Base-by-base conservation (phyloP, 2,797 vertebrate species). In the Parauchenoglanis punctatus region DNA sequence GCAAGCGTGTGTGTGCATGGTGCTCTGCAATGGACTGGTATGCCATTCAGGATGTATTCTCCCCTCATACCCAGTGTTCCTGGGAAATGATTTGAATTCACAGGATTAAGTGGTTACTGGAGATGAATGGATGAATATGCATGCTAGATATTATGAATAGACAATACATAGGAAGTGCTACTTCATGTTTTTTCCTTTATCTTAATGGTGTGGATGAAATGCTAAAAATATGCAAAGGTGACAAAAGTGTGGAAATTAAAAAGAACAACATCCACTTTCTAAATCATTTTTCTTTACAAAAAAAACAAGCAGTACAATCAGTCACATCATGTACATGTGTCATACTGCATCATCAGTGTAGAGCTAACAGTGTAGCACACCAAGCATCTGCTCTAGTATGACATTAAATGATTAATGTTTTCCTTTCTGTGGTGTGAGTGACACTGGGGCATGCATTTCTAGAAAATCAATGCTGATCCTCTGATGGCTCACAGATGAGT, bases 361-460 rank as follows among this genome's bases (percentile, higher is more conserved):
- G 65, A 82, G 73, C 70, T 86, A 89, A 88, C 77, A 80, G 59
- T 81, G 82, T 82, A 82, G 65, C 75, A 44, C 72, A 58, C 67
- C 85, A 84, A 18, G 49, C 58, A 82, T 85, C 44, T 73, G 81
- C 80, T 87, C 20, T 73, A 85, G 84, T 85, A 78, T 88, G 89
- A 88, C 85, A 87, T 85, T 90, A 90, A 90, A 91, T 90, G 87
- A 91, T 89, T 90, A 89, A 90, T 91, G 89, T 88, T 89, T 87
- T 88, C 65, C 84, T 83, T 78, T 84, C 88, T 85, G 82, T 77
- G 90, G 85, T 84, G 73, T 89, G 83, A 89, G 78, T 89, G 90
- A 90, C 87, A 89, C 81, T 72, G 78, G 18, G 20, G 85, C 84
- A 88, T 86, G 82, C 83, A 88, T 89, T 65, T 72, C 56, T 52